Conservation (phyloP, 2,113 vertebrate genomes). For the Candoia aspera region DNA sequence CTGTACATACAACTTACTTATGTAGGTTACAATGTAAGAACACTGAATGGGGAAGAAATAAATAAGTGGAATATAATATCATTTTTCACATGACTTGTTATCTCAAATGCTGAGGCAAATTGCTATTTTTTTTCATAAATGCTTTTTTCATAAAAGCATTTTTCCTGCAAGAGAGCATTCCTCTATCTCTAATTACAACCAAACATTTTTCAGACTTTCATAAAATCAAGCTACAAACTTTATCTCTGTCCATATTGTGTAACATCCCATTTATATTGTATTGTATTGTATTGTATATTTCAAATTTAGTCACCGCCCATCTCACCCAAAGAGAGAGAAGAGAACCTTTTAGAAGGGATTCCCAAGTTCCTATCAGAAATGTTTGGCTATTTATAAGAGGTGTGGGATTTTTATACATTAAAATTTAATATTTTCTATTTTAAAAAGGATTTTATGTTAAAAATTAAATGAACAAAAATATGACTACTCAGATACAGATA, state of each 20-base stretch:
- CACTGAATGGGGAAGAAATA: neutral
- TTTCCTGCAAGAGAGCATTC: neutral
- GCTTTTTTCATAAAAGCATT: neutral
- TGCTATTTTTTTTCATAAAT: neutral
- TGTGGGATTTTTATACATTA: neutral
- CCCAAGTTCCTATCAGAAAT: neutral
- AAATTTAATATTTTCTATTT: slow-evolving; percentile 18
- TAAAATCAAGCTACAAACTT: neutral
- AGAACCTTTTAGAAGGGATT: neutral
- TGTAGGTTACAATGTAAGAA: neutral
- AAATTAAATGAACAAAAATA: slow-evolving; percentile 25
- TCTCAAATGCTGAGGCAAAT: neutral
- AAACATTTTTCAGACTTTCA: neutral
- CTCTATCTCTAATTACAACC: neutral
- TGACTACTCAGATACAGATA: slow-evolving; percentile 8
- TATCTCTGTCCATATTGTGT: neutral
- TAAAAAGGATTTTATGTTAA: slow-evolving; percentile 44
- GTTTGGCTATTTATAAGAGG: neutral
- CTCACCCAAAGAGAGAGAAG: no score
- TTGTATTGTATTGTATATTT: no score
- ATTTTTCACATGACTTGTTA: neutral
- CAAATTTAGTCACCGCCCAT: no score
- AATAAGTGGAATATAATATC: neutral
- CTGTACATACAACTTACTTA: neutral
- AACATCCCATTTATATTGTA: neutral